Conservation (phyloP, 2,113 vertebrate genomes). For the Galbula dea region DNA sequence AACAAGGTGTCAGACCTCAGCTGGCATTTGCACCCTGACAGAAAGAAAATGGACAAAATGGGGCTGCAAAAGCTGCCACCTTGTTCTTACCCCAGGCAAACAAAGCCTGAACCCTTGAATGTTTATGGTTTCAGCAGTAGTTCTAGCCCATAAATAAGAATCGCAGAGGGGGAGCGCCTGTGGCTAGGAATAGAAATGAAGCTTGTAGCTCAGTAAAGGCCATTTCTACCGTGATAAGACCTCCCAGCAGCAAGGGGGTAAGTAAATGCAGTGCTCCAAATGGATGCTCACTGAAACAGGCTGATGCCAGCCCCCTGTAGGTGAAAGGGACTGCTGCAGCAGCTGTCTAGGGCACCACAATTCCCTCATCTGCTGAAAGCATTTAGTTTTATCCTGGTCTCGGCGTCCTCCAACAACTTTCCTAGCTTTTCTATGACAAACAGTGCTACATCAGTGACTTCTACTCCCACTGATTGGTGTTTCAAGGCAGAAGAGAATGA, state of each 20-base stretch:
- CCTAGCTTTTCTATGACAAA: neutral
- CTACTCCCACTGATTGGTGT: neutral
- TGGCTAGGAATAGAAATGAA: neutral
- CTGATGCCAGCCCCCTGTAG: neutral
- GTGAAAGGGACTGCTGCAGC: neutral
- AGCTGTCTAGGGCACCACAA: neutral
- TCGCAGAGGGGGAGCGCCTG: neutral
- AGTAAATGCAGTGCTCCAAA: too few species aligned
- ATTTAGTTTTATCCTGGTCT: neutral
- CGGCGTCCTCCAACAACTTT: neutral
- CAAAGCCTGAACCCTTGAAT: neutral
- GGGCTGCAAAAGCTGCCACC: conserved; percentile 60
- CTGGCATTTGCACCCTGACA: conserved; percentile 55
- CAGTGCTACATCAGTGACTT: neutral
- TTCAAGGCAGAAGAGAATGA: neutral
- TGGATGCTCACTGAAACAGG: neutral
- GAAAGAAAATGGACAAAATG: conserved; percentile 32
- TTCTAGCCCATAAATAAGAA: conserved; percentile 34
- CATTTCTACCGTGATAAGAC: neutral
- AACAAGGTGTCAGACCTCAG: conserved; percentile 72
- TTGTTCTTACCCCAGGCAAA: conserved; percentile 37
- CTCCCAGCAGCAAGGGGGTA: neutral
- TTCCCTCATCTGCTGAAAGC: neutral
- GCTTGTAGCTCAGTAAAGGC: neutral
- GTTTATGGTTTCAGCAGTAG: conserved; percentile 7